Percentiles rank a stretch among this genome's conserved stretches.
Evolutionary conservation across 2,113 vertebrate species (phyloP).

Genomic region (Ptilonorhynchus violaceus): DNA sequence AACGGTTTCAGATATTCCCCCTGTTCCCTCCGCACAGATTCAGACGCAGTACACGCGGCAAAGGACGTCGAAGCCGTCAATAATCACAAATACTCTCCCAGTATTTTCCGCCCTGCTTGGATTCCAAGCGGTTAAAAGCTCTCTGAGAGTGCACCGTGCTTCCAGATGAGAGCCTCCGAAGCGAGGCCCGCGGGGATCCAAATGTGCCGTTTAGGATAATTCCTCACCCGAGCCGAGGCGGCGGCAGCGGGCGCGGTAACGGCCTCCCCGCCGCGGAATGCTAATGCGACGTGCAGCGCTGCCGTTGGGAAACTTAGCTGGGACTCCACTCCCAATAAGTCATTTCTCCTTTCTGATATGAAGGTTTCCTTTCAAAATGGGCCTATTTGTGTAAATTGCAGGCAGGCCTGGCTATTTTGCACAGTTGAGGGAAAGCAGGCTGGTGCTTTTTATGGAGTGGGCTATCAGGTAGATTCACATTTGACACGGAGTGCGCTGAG

Average conservation of each 20-base stretch:
- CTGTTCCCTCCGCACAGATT: not conserved
- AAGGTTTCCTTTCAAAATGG: conserved; percentile 17
- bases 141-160: not conserved
- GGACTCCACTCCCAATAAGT: not conserved
- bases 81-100: not conserved
- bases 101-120: not conserved
- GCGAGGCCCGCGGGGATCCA: not conserved
- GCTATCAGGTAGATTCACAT: conserved; percentile 54
- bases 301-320: not conserved
- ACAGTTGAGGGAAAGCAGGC: not conserved
- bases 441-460: conserved; percentile 54
- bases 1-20: not conserved
- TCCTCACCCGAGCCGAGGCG: not conserved
- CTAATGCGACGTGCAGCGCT: not conserved
- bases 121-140: not conserved
- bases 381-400: conserved; percentile 28
- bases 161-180: not conserved
- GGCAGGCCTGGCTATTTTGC: conserved; percentile 1
- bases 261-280: not conserved
- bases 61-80: not conserved
- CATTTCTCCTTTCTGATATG: conserved; percentile 8
- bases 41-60: not conserved
- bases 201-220: not conserved
- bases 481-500: conserved; percentile 60
- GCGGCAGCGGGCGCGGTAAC: accelerated